Evolutionary conservation across 2,113 vertebrate genomes (phyloP).

Genomic region (Pongo pygmaeus): DNA sequence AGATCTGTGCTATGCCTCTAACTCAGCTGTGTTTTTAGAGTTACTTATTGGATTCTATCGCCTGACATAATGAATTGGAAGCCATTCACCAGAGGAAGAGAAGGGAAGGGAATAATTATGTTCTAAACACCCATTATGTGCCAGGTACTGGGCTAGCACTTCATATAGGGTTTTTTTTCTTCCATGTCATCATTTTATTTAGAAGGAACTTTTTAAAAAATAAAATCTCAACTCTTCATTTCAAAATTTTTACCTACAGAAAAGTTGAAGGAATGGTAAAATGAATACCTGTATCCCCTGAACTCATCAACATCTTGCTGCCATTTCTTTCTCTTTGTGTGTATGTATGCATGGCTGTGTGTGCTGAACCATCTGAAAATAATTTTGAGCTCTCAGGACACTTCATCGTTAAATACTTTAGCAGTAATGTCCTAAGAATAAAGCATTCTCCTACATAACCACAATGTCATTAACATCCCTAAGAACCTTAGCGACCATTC

Average conservation of each 20-base stretch:
- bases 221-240: not conserved
- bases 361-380: too few species aligned
- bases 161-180: too few species aligned
- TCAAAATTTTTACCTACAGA: not conserved
- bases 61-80: not conserved
- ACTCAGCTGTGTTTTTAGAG: not conserved
- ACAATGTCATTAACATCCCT: not conserved
- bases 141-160: too few species aligned
- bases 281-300: not conserved
- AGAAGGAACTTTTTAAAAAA: not conserved
- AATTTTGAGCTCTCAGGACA: not conserved
- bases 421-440: not conserved
- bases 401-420: not conserved
- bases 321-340: not conserved
- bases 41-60: not conserved
- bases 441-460: not conserved
- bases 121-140: fast-evolving
- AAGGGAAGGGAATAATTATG: too few species aligned
- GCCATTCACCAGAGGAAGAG: not conserved
- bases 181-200: not conserved
- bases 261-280: not conserved
- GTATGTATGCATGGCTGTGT: too few species aligned
- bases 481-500: not conserved
- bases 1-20: too few species aligned
- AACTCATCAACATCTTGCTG: not conserved